A percentile compares a stretch with the other conserved stretches of the same genome.
These are phyloP conservation scores for Gerris buenoi DNA, from an alignment of 1,140 invertebrate species.

Conservation along the genomic window DNA sequence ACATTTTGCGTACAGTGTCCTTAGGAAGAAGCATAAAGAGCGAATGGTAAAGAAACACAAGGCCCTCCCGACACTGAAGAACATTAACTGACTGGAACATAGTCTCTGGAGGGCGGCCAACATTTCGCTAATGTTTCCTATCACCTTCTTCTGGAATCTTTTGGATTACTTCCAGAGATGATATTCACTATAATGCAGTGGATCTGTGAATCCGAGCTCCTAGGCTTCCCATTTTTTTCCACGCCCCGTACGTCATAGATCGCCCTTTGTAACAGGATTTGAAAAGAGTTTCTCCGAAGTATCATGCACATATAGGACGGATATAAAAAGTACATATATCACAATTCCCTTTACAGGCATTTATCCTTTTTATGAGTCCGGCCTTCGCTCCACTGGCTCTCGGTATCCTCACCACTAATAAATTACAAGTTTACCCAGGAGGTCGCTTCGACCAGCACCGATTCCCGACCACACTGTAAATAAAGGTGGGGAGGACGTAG, in stretches of 20 bases:
- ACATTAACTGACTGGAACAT: background rate
- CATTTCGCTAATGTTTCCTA: background rate
- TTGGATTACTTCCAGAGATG: background rate
- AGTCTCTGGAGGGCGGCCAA: background rate
- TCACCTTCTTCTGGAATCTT: background rate
- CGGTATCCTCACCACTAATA: background rate
- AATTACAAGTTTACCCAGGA: background rate
- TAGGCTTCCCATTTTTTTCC: background rate
- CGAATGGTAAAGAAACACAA: no score
- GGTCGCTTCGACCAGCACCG: background rate
- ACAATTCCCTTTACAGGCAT: background rate
- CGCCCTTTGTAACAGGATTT: no score
- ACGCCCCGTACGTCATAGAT: no score
- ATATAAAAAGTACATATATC: background rate
- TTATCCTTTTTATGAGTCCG: background rate
- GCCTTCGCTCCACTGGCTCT: no score
- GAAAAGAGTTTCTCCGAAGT: no score
- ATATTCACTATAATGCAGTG: background rate
- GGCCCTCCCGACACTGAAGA: no score
- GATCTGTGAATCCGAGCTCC: background rate
- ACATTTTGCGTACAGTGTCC: no score
- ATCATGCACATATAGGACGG: background rate
- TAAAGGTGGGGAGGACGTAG: background rate
- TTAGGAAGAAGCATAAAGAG: no score
- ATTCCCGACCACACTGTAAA: background rate